These are phyloP conservation scores for Sciaenops ocellatus DNA, from an alignment of 2,797 vertebrate genomes.

Conservation along the genomic window DNA sequence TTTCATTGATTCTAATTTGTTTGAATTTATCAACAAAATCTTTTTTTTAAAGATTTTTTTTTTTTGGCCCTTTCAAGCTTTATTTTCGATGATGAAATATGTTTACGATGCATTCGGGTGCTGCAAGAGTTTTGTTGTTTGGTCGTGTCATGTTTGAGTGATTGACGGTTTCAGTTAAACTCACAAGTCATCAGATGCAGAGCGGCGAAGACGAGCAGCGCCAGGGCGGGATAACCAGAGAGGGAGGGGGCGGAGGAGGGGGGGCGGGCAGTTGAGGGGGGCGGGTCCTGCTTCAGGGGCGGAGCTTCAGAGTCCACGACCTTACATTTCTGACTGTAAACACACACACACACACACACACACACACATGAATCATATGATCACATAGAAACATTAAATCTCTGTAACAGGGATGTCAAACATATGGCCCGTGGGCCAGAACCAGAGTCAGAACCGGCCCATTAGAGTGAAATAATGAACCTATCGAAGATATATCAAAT, in stretches of 20 bases:
- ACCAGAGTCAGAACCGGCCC: too few relatives aligned
- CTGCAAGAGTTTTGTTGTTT: not conserved
- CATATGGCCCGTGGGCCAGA: too few relatives aligned
- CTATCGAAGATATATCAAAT: too few relatives aligned
- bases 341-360: slow-evolving; percentile 33
- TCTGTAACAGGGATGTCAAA: not conserved
- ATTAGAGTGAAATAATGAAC: too few relatives aligned
- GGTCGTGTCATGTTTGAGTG: not conserved
- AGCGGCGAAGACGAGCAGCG: slow-evolving; percentile 45
- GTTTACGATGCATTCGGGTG: slow-evolving; percentile 8
- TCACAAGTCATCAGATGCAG: slow-evolving; percentile 70
- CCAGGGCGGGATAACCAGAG: slow-evolving; percentile 30
- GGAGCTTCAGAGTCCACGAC: not conserved
- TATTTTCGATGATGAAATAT: too few relatives aligned
- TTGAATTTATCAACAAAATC: too few relatives aligned
- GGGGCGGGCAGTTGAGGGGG: accelerated
- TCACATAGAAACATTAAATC: too few relatives aligned
- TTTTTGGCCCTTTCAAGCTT: too few relatives aligned
- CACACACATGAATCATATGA: not conserved
- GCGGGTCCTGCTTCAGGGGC: not conserved
- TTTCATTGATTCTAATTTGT: too few relatives aligned
- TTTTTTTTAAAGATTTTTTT: too few relatives aligned
- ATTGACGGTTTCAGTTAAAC: slow-evolving; percentile 15
- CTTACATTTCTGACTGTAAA: slow-evolving; percentile 68
- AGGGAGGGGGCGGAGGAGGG: not conserved